phyloP scores from a whole-genome alignment of 2,797 vertebrate genomes.

The Characodon lateralis region DNA sequence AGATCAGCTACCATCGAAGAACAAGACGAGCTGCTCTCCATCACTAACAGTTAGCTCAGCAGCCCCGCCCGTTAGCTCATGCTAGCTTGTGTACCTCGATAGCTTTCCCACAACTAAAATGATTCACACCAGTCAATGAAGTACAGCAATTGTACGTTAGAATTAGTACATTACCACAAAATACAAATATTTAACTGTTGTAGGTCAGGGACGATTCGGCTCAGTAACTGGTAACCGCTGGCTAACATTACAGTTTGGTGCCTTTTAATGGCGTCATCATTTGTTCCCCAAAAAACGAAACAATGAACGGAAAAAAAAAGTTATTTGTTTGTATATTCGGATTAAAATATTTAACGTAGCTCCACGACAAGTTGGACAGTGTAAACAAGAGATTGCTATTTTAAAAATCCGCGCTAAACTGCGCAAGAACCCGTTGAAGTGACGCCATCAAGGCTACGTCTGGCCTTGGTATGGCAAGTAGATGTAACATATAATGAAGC shows the following conservation, averaged over 20 bases:
- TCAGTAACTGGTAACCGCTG: not conserved
- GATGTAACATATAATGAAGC: not conserved
- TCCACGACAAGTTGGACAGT: not conserved
- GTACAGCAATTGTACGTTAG: fast-evolving
- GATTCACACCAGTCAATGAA: not conserved
- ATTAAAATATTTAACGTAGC: not conserved
- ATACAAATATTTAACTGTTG: not conserved
- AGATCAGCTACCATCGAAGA: constrained; percentile 20
- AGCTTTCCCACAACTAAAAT: not conserved
- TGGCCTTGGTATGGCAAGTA: not conserved
- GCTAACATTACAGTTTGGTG: constrained; percentile 15
- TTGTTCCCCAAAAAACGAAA: not conserved
- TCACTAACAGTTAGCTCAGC: constrained; percentile 5
- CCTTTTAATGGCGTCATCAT: constrained; percentile 62
- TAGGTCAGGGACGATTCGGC: not conserved
- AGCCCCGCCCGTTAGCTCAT: not conserved
- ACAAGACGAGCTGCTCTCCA: constrained; percentile 54
- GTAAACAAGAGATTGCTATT: not conserved
- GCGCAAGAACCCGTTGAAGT: not conserved
- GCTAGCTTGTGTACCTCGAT: constrained; percentile 25
- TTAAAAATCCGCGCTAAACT: constrained; percentile 59
- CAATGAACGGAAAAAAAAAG: not conserved
- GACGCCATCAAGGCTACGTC: constrained; percentile 46
- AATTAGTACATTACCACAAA: not conserved
- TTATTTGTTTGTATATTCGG: not conserved